Evolutionary conservation across 2,797 vertebrate species (phyloP).

Genomic region (Emydoidea blandingii): DNA sequence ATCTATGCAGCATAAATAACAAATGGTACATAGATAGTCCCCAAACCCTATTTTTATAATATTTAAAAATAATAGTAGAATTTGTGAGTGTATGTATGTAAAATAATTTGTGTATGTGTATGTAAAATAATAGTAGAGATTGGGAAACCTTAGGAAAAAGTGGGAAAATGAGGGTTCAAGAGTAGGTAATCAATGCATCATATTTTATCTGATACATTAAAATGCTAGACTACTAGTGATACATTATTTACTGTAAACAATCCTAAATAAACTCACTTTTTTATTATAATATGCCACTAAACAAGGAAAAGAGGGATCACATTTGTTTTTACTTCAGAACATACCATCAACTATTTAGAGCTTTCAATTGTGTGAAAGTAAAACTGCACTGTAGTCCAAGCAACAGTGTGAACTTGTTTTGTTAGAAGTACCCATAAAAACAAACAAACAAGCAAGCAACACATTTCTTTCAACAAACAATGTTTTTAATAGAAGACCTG

Average conservation of each 20-base stretch:
- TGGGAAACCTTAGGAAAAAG: not conserved
- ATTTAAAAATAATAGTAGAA: not conserved
- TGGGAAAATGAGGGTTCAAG: not conserved
- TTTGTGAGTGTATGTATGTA: not conserved
- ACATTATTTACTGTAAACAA: constrained; percentile 51
- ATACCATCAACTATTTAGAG: not conserved
- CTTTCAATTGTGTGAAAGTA: not conserved
- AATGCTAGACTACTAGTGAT: constrained; percentile 34
- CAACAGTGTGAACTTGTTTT: constrained; percentile 1
- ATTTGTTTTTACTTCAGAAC: not conserved
- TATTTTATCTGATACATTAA: constrained; percentile 11
- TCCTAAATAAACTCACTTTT: constrained; percentile 44
- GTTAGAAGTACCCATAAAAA: constrained; percentile 31
- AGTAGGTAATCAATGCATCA: constrained; percentile 28
- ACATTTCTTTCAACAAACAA: constrained; percentile 36
- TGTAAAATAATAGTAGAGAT: accelerated
- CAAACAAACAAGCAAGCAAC: constrained; percentile 2
- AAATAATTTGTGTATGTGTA: too few relatives aligned
- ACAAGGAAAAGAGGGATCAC: not conserved
- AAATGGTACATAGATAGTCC: not conserved
- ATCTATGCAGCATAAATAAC: not conserved
- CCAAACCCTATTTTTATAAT: not conserved
- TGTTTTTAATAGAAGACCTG: constrained; percentile 54
- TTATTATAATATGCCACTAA: constrained; percentile 12
- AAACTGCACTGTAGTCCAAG: constrained; percentile 13